Evolutionary conservation across 2,888 invertebrate genomes (phyloP), one percentile per base, ranked within the genome.

Genomic region (Sussaba pulchella): DNA sequence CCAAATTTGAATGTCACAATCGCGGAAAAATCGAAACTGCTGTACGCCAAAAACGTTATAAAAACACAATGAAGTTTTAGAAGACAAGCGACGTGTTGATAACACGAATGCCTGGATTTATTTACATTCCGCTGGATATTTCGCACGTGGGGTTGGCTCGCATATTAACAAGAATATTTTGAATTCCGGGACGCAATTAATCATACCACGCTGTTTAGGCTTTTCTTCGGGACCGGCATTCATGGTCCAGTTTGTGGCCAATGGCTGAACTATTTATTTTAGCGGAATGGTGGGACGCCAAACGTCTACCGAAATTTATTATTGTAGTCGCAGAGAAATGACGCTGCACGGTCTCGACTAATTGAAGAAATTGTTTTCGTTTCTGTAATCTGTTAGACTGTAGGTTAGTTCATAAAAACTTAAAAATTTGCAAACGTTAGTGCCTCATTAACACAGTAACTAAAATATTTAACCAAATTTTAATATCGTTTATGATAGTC

Each of bases 131-230:
- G 43, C 43, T 21, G 41, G 24, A 17, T 14, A 41, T 24, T 3
- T 24, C 36, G n/a, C 63, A 14, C n/a, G 31, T 31, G 54, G 45
- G n/a, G n/a, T n/a, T 43, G 8, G 43, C 43, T 41, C 10, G 43
- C 63, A 63, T 63, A 24, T n/a, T n/a, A n/a, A 12, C 43, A 24
- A 41, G 43, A 21, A 63, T 41, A 63, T 63, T 43, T 43, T 63
- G 24, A 63, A 63, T 63, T 63, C 63, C 63, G n/a, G n/a, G 24
- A 5, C 2, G 17, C 45, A 47, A 47, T 47, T 47, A 47, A 47
- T 47, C 45, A 47, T 47, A 6, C 17, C 45, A 9, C 45, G 17
- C n/a, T 47, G n/a, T 47, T 47, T 1, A 47, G 14, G 45, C 45
- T 17, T 17, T 47, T 17, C 45, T 0, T 5, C n/a, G n/a, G 17